Percentiles rank a stretch among this genome's conserved stretches.
Evolutionary conservation across 2,113 vertebrate species (phyloP).

Genomic region (Leuciscus idus): DNA sequence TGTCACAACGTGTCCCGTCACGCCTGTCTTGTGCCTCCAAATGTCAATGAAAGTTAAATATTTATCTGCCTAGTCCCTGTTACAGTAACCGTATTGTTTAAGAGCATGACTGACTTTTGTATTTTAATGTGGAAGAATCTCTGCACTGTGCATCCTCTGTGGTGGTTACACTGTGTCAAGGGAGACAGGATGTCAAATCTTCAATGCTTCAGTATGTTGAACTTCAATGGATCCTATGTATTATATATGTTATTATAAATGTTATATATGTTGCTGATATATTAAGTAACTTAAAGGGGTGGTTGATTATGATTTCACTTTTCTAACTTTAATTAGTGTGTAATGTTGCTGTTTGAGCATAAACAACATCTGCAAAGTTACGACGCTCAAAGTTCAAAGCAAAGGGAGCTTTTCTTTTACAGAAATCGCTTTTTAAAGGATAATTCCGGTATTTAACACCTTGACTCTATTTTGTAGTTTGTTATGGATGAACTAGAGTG

Average conservation of each 20-base stretch:
- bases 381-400: too few species aligned
- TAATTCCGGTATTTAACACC: too few species aligned
- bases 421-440: too few species aligned
- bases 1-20: slow-evolving; percentile 38
- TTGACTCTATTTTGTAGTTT: too few species aligned
- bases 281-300: neutral
- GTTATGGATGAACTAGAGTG: too few species aligned
- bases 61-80: slow-evolving; percentile 36
- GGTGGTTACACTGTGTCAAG: neutral
- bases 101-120: slow-evolving; percentile 6
- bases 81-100: slow-evolving; percentile 38
- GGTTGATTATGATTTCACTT: too few species aligned
- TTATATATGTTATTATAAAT: neutral
- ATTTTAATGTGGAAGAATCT: slow-evolving; percentile 6
- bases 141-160: neutral
- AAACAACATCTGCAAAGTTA: too few species aligned
- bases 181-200: neutral
- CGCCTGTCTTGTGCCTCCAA: slow-evolving; percentile 44
- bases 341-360: too few species aligned
- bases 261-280: neutral
- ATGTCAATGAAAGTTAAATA: slow-evolving; percentile 54
- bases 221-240: neutral
- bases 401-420: too few species aligned
- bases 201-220: neutral
- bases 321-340: too few species aligned